Evolutionary conservation across 1,140 invertebrate species (phyloP), one percentile per base, ranked within the genome.

Genomic region (Drosophila chauvacae): DNA sequence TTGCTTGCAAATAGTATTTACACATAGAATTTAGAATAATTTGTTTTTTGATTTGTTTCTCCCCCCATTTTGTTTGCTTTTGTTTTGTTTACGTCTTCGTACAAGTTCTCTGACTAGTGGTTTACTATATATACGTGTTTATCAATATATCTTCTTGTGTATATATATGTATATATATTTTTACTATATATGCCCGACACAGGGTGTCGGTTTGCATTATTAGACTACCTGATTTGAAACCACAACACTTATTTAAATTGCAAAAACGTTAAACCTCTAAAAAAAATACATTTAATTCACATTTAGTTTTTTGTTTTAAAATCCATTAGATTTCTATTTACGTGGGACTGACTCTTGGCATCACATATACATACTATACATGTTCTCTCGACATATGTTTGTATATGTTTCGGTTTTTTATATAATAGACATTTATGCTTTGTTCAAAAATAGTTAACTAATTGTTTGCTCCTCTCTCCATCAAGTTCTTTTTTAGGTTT

Each of bases 261-360:
- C 56, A 78, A 78, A 88, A 81, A 70, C 69, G 44, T 81, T 88
- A 76, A 47, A 70, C 60, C 66, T 85, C 77, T 90, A 90, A 90
- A 77, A 90, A 77, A 87, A 90, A 88, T 90, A 85, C 74, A 90
- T 81, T 75, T 72, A 90, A 66, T 84, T 84, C 80, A 90, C 73
- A 88, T 71, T 71, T 74, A 72, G 61, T 72, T 73, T 72, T 73
- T 64, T 69, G 73, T 69, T 77, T 72, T 72, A 59, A 72, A 72
- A 78, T 78, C 74, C 56, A 69, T 75, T 63, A 81, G 78, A 78
- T 86, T 74, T 66, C 51, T 37, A 4, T 68, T 74, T 73, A 80
- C 61, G 70, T 90, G 77, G 69, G 60, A 73, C 73, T 86, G 64
- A 65, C 72, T 84, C 65, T 90, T 84, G 80, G 73, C 69, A 80